A percentile compares a stretch with the other conserved stretches of the same genome.
Evolutionary conservation across 2,888 invertebrate species (phyloP).

Genomic region (Synergus gifuensis): DNA sequence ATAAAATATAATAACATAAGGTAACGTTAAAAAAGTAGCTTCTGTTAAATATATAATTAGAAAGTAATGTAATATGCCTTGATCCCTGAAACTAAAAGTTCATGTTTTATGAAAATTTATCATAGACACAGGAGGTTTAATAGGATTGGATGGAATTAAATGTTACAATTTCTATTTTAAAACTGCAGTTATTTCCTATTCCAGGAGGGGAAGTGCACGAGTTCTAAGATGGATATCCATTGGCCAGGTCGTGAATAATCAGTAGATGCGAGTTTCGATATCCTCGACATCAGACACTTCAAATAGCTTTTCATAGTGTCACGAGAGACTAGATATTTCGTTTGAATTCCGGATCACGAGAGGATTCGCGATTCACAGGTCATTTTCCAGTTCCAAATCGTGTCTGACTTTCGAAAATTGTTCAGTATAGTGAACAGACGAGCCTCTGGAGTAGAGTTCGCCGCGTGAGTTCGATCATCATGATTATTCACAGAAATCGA

Average conservation of each 20-base stretch:
- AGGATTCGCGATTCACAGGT: constrained; percentile 35
- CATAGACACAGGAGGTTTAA: neutral
- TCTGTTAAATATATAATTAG: constrained; percentile 32
- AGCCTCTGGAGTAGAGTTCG: neutral
- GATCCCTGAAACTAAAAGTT: constrained; percentile 1
- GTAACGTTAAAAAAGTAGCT: neutral
- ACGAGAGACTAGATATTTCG: constrained; percentile 4
- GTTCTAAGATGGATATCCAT: neutral
- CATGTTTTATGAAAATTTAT: constrained; percentile 1
- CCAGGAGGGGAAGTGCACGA: neutral
- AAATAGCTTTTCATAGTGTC: constrained; percentile 32
- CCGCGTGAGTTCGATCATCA: constrained; percentile 25
- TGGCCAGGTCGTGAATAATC: neutral
- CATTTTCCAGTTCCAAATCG: constrained; percentile 20
- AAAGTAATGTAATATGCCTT: constrained; percentile 9
- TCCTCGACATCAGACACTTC: constrained; percentile 19
- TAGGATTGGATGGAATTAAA: neutral
- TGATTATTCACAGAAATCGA: constrained; percentile 42
- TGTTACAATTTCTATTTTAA: neutral
- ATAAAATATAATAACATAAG: neutral
- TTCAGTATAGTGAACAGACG: neutral
- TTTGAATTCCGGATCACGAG: constrained; percentile 30
- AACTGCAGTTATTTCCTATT: neutral
- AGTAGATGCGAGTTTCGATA: constrained; percentile 11
- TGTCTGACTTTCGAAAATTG: constrained; percentile 40